Conservation (phyloP, 2,888 invertebrate species). For the Drosophila emarginata region DNA sequence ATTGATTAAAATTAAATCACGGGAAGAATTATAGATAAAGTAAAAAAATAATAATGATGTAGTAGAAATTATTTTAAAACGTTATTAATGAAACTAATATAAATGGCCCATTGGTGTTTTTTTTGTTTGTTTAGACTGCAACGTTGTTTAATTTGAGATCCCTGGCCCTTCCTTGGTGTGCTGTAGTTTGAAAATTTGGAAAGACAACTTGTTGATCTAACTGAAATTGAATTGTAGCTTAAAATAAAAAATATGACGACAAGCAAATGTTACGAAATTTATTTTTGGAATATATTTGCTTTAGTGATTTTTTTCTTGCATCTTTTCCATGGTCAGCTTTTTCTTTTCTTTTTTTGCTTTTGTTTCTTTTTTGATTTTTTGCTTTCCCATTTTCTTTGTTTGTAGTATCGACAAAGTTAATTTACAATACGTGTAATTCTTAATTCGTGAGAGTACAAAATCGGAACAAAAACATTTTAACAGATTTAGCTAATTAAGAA, state of each 20-base stretch:
- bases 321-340: slow-evolving; percentile 46
- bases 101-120: not conserved
- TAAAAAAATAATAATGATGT: not conserved
- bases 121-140: not conserved
- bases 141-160: slow-evolving; percentile 16
- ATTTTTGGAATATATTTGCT: slow-evolving; percentile 52
- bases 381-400: slow-evolving; percentile 30
- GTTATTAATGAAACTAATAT: not conserved
- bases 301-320: slow-evolving; percentile 55
- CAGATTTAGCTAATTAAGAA: slow-evolving; percentile 46
- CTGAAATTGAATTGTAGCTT: slow-evolving; percentile 67
- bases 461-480: slow-evolving; percentile 45
- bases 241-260: slow-evolving; percentile 66
- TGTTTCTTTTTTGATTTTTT: slow-evolving; percentile 26
- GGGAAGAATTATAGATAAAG: not conserved
- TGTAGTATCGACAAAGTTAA: slow-evolving; percentile 40
- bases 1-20: not conserved
- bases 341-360: slow-evolving; percentile 38
- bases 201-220: slow-evolving; percentile 42
- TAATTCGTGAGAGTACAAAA: slow-evolving; percentile 57
- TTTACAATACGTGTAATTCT: slow-evolving; percentile 55
- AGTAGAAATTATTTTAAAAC: not conserved
- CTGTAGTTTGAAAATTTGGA: slow-evolving; percentile 6
- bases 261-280: slow-evolving; percentile 66
- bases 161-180: slow-evolving; percentile 46